phyloP scores from a whole-genome alignment of 1,140 invertebrate species.

The Sminthurinus signatus region DNA sequence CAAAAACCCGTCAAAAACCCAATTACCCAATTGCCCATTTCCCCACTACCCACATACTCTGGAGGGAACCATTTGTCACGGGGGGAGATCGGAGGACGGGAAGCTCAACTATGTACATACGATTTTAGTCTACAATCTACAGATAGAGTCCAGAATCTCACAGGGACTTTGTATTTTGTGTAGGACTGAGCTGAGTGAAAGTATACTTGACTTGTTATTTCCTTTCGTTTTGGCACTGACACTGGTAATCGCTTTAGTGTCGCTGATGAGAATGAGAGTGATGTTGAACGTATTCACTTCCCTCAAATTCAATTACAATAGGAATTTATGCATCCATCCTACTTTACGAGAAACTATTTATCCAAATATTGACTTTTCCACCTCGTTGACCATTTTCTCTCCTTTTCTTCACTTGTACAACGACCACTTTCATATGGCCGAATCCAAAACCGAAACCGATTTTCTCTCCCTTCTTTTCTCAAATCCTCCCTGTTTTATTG shows the following conservation, averaged over 20 bases:
- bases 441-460: background rate
- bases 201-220: constrained; percentile 24
- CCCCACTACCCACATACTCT: no score
- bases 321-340: constrained; percentile 42
- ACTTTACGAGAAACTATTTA: constrained; percentile 43
- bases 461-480: background rate
- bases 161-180: no score
- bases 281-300: no score
- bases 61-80: constrained; percentile 39
- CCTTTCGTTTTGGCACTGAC: constrained; percentile 24
- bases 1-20: no score
- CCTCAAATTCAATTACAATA: constrained; percentile 43
- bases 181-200: no score
- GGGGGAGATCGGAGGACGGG: background rate
- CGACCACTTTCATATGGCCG: background rate
- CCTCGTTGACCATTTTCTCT: constrained; percentile 40
- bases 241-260: no score
- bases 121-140: no score
- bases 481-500: no score
- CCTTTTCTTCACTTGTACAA: constrained; percentile 21
- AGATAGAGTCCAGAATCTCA: no score
- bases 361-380: constrained; percentile 43
- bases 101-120: no score
- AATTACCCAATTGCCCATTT: no score
- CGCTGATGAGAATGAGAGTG: no score